phyloP scores from a whole-genome alignment of 2,113 vertebrate species.

The Calidris pugnax region DNA sequence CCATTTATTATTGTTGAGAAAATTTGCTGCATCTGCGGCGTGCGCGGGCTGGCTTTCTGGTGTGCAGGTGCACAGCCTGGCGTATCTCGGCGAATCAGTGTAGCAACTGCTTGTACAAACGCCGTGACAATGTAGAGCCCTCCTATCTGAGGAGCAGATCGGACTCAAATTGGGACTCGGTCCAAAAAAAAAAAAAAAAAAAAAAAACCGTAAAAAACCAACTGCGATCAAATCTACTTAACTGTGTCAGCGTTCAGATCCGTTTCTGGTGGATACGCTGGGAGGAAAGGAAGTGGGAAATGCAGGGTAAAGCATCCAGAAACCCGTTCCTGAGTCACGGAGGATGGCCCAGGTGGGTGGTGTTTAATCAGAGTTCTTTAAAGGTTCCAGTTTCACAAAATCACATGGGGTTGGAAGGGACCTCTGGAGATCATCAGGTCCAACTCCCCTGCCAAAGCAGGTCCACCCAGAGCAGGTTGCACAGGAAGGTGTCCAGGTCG shows the following conservation, averaged over 20 bases:
- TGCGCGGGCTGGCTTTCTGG: neutral
- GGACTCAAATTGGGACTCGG: neutral
- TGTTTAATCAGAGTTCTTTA: neutral
- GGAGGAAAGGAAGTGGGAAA: neutral
- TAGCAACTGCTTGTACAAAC: constrained; percentile 32
- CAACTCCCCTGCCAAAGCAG: no score
- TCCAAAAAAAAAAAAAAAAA: constrained; percentile 18
- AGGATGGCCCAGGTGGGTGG: neutral
- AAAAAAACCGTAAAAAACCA: no score
- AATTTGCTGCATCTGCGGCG: neutral
- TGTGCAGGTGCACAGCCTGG: constrained; percentile 38
- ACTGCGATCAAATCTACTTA: constrained; percentile 30
- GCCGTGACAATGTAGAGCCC: neutral
- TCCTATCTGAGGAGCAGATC: constrained; percentile 49
- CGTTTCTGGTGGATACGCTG: neutral
- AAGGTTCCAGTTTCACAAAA: neutral
- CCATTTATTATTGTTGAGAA: constrained; percentile 17
- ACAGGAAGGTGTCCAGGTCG: no score
- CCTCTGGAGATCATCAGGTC: no score
- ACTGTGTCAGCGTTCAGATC: constrained; percentile 48
- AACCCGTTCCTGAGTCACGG: neutral
- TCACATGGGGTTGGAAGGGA: no score
- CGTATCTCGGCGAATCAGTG: constrained; percentile 52
- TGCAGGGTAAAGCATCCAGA: neutral
- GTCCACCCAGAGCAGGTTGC: no score